Base-by-base conservation (phyloP, 2,113 vertebrate genomes). In the Corythornis madagascariensis region DNA sequence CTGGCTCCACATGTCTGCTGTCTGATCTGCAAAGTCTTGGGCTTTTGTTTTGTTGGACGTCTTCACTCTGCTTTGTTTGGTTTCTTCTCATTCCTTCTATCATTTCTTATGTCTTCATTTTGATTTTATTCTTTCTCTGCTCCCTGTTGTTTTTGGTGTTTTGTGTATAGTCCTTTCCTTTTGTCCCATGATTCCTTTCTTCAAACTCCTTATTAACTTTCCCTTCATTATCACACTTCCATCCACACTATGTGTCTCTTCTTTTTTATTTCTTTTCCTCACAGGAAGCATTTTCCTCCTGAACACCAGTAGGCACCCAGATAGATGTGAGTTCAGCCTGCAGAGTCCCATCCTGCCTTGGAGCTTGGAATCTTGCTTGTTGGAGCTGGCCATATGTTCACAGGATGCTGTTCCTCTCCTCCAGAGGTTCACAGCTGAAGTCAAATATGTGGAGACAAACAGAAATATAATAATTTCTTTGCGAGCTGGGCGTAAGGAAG, bases 261-360 rank as follows among this genome's bases (percentile, higher is more conserved):
- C 31, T 73, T 33, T 61, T 52, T 43, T 38, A 8, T 72, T 50
- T 69, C 61, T 67, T 65, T 50, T 82, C n/a, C 75, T 89, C 78
- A 25, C 76, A 97, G 96, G 95, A 55, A 45, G 94, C 31, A 84
- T 97, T 83, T 96, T 97, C 79, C 69, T 97, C 43, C 83, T 97
- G 75, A 97, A 97, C 60, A 86, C 69, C 55, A 96, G 89, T 50
- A 94, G 87, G 38, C 29, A 92, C 16, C 45, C 89, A 81, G 93
- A 92, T 5, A 94, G 83, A 84, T 97, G 97, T 53, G 91, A 77
- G 48, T 96, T 97, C 90, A 97, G 91, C 56, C 95, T 97, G 56
- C 95, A 87, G 71, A 97, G 97, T 82, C 96, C 97, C 22, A 53
- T 96, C 85, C 83, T 97, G 78, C 95, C 93, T 47, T 69, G 83